phyloP scores from a whole-genome alignment of 37 sponge, comb jelly and placozoan species.

The Spongia lamella region DNA sequence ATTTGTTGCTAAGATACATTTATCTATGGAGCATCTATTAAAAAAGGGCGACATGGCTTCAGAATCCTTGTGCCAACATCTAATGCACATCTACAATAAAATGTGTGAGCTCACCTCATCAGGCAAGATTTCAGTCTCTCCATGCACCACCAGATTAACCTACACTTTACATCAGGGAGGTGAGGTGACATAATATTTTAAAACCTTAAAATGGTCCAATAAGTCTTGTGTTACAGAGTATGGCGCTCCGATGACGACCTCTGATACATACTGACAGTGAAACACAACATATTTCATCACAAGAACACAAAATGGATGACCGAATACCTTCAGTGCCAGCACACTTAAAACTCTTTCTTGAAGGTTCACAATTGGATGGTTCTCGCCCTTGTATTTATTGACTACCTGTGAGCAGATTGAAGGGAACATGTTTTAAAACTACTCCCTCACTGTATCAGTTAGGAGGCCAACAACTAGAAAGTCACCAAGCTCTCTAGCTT shows the following conservation, averaged over 20 bases:
- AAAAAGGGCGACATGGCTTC: too few relatives aligned
- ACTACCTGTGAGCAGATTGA: conserved; percentile 48
- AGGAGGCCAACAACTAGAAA: conserved; percentile 91
- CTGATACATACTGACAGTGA: conserved; percentile 95
- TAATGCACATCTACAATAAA: too few relatives aligned
- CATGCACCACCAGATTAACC: conserved; percentile 77
- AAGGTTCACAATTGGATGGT: conserved; percentile 90
- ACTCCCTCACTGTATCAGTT: conserved; percentile 46
- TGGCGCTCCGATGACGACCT: conserved; percentile 91
- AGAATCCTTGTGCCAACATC: too few relatives aligned
- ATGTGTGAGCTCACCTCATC: conserved; percentile 49
- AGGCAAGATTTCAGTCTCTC: conserved; percentile 55
- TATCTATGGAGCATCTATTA: too few relatives aligned
- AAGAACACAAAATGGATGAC: too few relatives aligned
- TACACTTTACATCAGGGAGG: neutral
- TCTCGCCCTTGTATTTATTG: conserved; percentile 83
- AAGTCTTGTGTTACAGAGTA: conserved; percentile 76
- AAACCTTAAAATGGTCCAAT: conserved; percentile 83
- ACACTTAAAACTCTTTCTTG: conserved; percentile 86
- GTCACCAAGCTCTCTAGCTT: conserved; percentile 69
- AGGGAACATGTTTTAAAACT: neutral
- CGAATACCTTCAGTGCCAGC: conserved; percentile 74
- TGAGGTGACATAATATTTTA: too few relatives aligned
- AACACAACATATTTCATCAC: too few relatives aligned
- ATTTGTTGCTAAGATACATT: too few relatives aligned